phyloP scores from a whole-genome alignment of 2,888 invertebrate genomes.

The Drosophila yooni region DNA sequence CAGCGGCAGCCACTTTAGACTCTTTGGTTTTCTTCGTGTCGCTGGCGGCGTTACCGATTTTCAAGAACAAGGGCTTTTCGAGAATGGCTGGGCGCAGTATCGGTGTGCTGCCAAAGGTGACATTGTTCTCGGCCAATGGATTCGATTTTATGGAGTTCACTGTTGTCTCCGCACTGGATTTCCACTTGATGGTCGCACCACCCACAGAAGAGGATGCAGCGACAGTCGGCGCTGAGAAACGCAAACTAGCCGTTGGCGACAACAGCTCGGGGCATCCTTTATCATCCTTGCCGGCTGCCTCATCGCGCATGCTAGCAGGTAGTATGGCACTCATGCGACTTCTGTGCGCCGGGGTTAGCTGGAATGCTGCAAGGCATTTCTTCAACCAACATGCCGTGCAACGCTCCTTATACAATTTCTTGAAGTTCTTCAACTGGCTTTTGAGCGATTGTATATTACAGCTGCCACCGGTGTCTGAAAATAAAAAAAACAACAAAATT shows the following conservation, averaged over 20 bases:
- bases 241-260: constrained; percentile 58
- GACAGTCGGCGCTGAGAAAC: constrained; percentile 42
- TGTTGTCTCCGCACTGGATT: constrained; percentile 63
- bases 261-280: constrained; percentile 55
- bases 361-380: constrained; percentile 92
- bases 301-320: constrained; percentile 85
- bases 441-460: constrained; percentile 90
- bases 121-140: constrained; percentile 82
- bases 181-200: constrained; percentile 73
- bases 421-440: constrained; percentile 86
- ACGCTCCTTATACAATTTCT: constrained; percentile 89
- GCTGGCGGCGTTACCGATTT: constrained; percentile 53
- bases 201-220: constrained; percentile 36
- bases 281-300: constrained; percentile 53
- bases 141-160: constrained; percentile 74
- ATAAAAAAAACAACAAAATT: neutral
- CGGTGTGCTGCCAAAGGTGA: constrained; percentile 83
- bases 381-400: constrained; percentile 95
- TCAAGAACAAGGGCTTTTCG: constrained; percentile 82
- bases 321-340: constrained; percentile 89
- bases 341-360: constrained; percentile 90
- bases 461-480: constrained; percentile 86
- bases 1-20: constrained; percentile 12
- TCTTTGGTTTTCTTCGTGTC: constrained; percentile 50
- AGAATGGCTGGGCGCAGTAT: constrained; percentile 82